Evolutionary conservation across 2,113 vertebrate species (phyloP), one percentile per base, ranked within the genome.

Genomic region (Syrmaticus mikado): DNA sequence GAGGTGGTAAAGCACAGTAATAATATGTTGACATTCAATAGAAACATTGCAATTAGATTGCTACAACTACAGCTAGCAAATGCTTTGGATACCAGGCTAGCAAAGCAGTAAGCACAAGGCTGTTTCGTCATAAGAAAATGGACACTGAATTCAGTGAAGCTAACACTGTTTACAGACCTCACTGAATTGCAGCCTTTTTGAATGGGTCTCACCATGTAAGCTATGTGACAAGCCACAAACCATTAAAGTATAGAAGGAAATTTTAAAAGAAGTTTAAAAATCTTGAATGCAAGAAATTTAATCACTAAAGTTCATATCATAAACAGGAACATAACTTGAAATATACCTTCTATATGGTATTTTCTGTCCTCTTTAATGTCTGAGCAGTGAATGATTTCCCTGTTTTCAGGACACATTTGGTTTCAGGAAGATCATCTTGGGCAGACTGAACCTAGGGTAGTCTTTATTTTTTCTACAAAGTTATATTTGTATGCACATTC

Each of bases 21-120:
- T 95, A 85, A 90, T 19, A 93, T 20, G 65, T 81, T 95, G 85
- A 75, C 52, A 14, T 60, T 90, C 96, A 94, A 93, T 88, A 93
- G 78, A 96, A 92, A 93, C 90, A 94, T 12, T 75, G 83, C 92
- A 93, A 94, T 96, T 93, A 95, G n/a, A 82, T 88, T 90, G 73
- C 43, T 93, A 61, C 64, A 92, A 34, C 60, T 86, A 45, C 64
- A 71, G 61, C 73, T 72, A 83, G 43, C 0, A 2, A 90, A 90
- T 83, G 88, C 73, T 92, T 92, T 22, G 70, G 80, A 94, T 20
- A 11, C 70, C 72, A 74, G 61, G 10, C 55, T 48, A 65, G 50
- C 32, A 61, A 92, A 73, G 83, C 55, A 72, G 52, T 58, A 92
- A 93, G 65, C 34, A 52, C 68, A 71, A 10, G 27, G 25, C 20